Conservation (phyloP, 2,113 vertebrate species). For the Festucalex cinctus region DNA sequence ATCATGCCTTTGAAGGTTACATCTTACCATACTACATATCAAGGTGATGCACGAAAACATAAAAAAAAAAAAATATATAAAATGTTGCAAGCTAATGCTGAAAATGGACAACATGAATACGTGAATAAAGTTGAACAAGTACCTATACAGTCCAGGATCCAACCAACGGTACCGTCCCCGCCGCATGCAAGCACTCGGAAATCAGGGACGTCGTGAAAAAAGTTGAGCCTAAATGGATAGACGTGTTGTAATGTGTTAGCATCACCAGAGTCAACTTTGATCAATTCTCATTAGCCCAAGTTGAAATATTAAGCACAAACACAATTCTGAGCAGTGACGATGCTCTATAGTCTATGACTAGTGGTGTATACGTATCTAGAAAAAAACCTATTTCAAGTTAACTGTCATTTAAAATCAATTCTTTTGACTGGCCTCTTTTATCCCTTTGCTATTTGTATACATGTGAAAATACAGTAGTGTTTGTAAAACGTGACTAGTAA, state of each 20-base stretch:
- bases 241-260: background rate
- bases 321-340: background rate
- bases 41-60: background rate
- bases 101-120: too few species aligned
- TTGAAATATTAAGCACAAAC: background rate
- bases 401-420: too few species aligned
- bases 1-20: background rate
- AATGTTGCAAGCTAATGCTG: background rate
- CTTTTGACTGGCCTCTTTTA: too few species aligned
- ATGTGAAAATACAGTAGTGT: too few species aligned
- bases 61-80: background rate
- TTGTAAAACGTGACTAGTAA: too few species aligned
- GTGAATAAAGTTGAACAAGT: background rate
- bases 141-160: slow-evolving; percentile 92
- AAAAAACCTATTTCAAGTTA: too few species aligned
- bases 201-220: slow-evolving; percentile 84
- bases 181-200: slow-evolving; percentile 86
- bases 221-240: slow-evolving; percentile 76
- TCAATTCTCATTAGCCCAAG: background rate
- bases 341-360: background rate
- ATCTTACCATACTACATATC: background rate
- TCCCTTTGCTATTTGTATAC: too few species aligned
- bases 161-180: slow-evolving; percentile 89
- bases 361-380: too few species aligned
- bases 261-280: background rate